Evolutionary conservation across 1,140 invertebrate genomes (phyloP).

Genomic region (Drosophila ohnishii): DNA sequence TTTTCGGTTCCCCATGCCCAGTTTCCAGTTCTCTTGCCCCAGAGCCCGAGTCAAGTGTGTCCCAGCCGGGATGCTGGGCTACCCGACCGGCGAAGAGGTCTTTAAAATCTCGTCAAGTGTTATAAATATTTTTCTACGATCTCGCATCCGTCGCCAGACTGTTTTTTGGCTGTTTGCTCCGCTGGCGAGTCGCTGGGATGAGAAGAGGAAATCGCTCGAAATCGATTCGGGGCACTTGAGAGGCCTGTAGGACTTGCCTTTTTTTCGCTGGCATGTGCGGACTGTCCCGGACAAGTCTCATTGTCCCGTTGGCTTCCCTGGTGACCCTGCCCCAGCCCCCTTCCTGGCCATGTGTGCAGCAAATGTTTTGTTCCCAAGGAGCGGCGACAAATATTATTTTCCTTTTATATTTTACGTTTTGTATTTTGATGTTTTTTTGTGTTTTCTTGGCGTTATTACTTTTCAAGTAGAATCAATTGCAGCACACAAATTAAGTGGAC

Average conservation of each 20-base stretch:
- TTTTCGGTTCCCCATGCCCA: constrained; percentile 28
- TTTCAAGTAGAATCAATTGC: constrained; percentile 53
- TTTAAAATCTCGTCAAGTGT: constrained; percentile 75
- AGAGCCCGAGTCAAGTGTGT: constrained; percentile 61
- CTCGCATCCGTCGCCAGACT: constrained; percentile 22
- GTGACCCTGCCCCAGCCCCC: constrained; percentile 20
- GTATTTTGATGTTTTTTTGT: constrained; percentile 23
- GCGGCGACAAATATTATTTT: constrained; percentile 55
- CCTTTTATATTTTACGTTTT: constrained; percentile 31
- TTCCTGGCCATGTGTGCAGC: constrained; percentile 63
- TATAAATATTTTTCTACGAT: constrained; percentile 77
- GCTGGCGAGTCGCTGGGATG: constrained; percentile 14
- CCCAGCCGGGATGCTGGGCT: constrained; percentile 15
- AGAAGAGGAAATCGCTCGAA: constrained; percentile 61
- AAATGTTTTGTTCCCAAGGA: constrained; percentile 59
- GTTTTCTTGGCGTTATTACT: constrained; percentile 22
- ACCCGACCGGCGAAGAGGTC: constrained; percentile 28
- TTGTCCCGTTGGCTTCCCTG: constrained; percentile 15
- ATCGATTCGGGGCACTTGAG: constrained; percentile 67
- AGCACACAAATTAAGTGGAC: constrained; percentile 55
- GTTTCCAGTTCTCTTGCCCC: constrained; percentile 14
- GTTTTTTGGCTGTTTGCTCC: constrained; percentile 25
- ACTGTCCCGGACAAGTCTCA: constrained; percentile 36
- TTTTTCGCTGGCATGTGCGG: constrained; percentile 44
- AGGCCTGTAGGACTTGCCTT: constrained; percentile 20